Base-by-base conservation (phyloP, 2,888 invertebrate species). In the Cosmia trapezina region DNA sequence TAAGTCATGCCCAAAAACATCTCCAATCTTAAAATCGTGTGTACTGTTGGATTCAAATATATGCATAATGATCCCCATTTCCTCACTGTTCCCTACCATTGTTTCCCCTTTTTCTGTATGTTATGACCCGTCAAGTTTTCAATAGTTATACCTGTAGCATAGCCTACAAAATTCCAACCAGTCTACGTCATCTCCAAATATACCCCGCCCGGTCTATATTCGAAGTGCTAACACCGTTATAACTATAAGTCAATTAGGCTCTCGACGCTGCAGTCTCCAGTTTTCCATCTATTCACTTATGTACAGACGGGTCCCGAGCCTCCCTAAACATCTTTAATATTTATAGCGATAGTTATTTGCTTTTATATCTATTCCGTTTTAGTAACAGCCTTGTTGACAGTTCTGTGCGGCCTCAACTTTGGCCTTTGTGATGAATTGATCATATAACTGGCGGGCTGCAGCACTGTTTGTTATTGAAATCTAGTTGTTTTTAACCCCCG, bases 311-410 rank as follows among this genome's bases (percentile, higher is more conserved):
- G 54, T 14, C 53, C 8, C 49, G n/a, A 61, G 19, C 41, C 51
- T 53, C 63, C 47, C 57, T 53, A 22, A 77, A 73, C 63, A 54
- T 76, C 54, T 59, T 78, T 71, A 61, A 66, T 68, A 84, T 84
- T 78, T 65, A 84, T 77, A 66, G 19, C 65, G 41, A 68, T 71
- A 78, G 62, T 67, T 62, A 78, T 82, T 84, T 81, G 73, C 75
- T 76, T 84, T 74, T 84, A 63, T 70, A 79, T 80, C 54, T 76
- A 80, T 82, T 69, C 33, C 33, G 43, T 64, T 76, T 78, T 73
- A 56, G 72, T 54, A 75, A 65, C n/a, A 67, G 64, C 51, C n/a
- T 37, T 64, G 75, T 63, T 80, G 66, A 70, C 62, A 59, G 66
- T 54, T 28, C 33, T 41, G n/a, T 33, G 2, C 19, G 59, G 73